phyloP scores from a whole-genome alignment of 2,888 invertebrate species.

The Meliscaeva auricollis region DNA sequence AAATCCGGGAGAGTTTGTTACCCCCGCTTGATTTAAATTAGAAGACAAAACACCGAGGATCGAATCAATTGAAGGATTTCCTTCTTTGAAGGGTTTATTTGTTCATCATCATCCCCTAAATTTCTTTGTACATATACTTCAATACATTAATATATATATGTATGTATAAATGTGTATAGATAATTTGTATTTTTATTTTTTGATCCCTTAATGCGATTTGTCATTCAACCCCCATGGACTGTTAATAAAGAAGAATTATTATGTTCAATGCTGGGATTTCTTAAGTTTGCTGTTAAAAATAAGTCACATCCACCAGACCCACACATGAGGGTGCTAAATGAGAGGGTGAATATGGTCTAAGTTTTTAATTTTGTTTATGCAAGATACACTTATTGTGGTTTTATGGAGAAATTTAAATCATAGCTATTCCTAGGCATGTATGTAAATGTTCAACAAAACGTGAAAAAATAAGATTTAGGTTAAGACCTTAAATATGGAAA shows the following conservation, averaged over 20 bases:
- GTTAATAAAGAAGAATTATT: slow-evolving; percentile 52
- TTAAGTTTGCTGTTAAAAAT: slow-evolving; percentile 66
- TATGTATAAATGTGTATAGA: not conserved
- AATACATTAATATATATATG: no score
- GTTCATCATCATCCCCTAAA: slow-evolving; percentile 59
- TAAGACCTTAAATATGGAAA: no score
- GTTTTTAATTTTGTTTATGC: not conserved
- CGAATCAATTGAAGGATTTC: slow-evolving; percentile 68
- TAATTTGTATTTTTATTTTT: slow-evolving; percentile 63
- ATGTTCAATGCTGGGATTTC: slow-evolving; percentile 55
- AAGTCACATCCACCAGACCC: slow-evolving; percentile 46
- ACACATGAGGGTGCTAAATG: slow-evolving; percentile 53
- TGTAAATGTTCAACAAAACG: no score
- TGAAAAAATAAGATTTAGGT: no score
- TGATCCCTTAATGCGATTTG: slow-evolving; percentile 75
- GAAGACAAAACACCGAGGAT: slow-evolving; percentile 20
- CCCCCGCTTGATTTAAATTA: slow-evolving; percentile 64
- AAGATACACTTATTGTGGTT: no score
- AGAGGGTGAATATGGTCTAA: slow-evolving; percentile 32
- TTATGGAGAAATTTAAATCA: no score
- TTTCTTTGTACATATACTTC: not conserved
- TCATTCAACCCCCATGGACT: slow-evolving; percentile 72
- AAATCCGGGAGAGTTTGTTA: slow-evolving; percentile 65
- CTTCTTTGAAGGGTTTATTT: slow-evolving; percentile 44
- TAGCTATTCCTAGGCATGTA: no score